These are phyloP conservation scores for Pempheris klunzingeri DNA, from an alignment of 2,797 vertebrate species.

Conservation along the genomic window DNA sequence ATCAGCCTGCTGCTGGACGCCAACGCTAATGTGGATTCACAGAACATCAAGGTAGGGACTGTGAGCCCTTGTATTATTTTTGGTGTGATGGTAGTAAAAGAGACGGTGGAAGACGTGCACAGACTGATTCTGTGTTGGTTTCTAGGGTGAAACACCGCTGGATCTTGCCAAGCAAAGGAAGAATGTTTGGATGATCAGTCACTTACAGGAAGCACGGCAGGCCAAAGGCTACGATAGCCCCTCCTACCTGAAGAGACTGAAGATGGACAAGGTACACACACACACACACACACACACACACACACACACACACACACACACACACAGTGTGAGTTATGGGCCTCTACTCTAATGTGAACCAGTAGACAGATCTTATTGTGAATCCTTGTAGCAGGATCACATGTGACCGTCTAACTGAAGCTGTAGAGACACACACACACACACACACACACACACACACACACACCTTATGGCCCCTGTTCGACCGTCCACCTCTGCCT, in stretches of 20 bases:
- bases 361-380: not conserved
- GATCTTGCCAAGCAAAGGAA: conserved; percentile 99
- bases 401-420: not conserved
- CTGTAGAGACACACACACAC: not conserved
- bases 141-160: conserved; percentile 96
- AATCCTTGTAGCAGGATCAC: not conserved
- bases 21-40: conserved; percentile 95
- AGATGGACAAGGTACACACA: conserved; percentile 95
- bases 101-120: not conserved
- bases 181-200: conserved; percentile 99
- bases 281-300: not conserved
- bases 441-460: not conserved
- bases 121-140: not conserved
- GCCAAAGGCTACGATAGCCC: conserved; percentile 99
- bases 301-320: conserved; percentile 48
- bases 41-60: conserved; percentile 94
- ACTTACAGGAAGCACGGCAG: conserved; percentile 97
- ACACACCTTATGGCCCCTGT: not conserved
- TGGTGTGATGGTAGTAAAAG: not conserved
- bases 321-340: not conserved
- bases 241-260: conserved; percentile 96
- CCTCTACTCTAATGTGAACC: not conserved
- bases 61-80: not conserved
- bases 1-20: conserved; percentile 97
- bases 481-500: not conserved